These are phyloP conservation scores for Drosophila birchii DNA, from an alignment of 2,888 invertebrate species.

Conservation along the genomic window DNA sequence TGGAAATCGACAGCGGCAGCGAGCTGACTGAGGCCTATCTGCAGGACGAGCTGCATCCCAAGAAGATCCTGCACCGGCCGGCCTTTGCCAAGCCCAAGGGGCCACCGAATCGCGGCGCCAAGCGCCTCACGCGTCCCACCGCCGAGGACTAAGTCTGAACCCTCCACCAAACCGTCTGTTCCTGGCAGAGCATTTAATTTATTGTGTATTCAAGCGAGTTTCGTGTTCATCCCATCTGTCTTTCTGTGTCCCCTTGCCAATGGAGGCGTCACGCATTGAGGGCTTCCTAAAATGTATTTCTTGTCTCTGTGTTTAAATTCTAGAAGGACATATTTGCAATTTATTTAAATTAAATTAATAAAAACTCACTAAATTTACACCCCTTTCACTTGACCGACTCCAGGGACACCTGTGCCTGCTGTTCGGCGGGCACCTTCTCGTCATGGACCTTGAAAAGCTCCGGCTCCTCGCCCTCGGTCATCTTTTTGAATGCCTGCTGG, in stretches of 20 bases:
- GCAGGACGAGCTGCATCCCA: conserved; percentile 97
- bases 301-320: conserved; percentile 56
- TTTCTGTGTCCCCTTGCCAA: conserved; percentile 38
- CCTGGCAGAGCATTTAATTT: conserved; percentile 74
- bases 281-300: conserved; percentile 70
- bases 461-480: conserved; percentile 61
- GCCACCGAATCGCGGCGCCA: conserved; percentile 96
- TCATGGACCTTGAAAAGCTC: conserved; percentile 76
- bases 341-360: conserved; percentile 68
- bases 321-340: conserved; percentile 74
- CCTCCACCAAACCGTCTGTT: conserved; percentile 24
- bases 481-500: conserved; percentile 75
- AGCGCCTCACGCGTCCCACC: conserved; percentile 90
- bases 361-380: conserved; percentile 48
- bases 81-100: conserved; percentile 99
- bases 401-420: conserved; percentile 58
- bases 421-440: conserved; percentile 71
- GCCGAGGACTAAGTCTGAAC: conserved; percentile 80
- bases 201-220: conserved; percentile 55
- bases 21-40: conserved; percentile 96
- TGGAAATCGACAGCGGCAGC: conserved; percentile 95
- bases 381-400: conserved; percentile 70
- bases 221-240: conserved; percentile 43
- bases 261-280: conserved; percentile 60
- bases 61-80: conserved; percentile 93